A percentile compares a stretch with the other conserved stretches of the same genome.
Evolutionary conservation across 2,888 invertebrate genomes (phyloP).

Genomic region (Stenchaetothrips biformis): DNA sequence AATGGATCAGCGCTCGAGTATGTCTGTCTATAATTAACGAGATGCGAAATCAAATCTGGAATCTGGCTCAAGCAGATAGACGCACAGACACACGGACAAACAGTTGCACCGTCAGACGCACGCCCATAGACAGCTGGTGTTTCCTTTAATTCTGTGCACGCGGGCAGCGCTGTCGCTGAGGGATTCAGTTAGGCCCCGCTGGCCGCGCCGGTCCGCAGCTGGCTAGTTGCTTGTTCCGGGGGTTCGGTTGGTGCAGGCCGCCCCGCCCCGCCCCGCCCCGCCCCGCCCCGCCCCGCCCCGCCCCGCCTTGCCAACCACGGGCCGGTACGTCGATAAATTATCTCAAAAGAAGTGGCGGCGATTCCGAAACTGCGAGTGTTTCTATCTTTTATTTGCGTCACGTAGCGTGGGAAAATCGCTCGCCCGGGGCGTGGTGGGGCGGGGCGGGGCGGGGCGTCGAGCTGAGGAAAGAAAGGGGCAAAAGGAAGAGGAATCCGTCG

Average conservation of each 20-base stretch:
- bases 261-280: too few relatives aligned
- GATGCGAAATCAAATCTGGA: too few relatives aligned
- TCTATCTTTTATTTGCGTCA: conserved; percentile 25
- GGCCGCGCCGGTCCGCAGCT: background rate
- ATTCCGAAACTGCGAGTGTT: conserved; percentile 8
- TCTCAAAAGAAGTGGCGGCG: background rate
- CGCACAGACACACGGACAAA: too few relatives aligned
- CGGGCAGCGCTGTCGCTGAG: background rate
- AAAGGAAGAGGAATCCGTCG: background rate
- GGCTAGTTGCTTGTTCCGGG: background rate
- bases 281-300: too few relatives aligned
- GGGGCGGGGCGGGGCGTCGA: background rate
- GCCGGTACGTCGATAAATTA: background rate
- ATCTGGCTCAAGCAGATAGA: too few relatives aligned
- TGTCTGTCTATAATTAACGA: too few relatives aligned
- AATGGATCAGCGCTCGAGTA: too few relatives aligned
- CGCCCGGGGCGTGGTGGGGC: background rate
- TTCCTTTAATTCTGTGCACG: too few relatives aligned
- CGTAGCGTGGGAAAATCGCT: conserved; percentile 21
- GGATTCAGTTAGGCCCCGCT: background rate
- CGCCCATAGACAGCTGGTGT: too few relatives aligned
- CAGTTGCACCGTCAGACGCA: too few relatives aligned
- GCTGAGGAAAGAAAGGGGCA: background rate
- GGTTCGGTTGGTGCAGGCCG: too few relatives aligned
- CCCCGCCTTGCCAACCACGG: background rate